These are phyloP conservation scores for Shargacucullia verbasci DNA, from an alignment of 2,888 invertebrate genomes.

Conservation along the genomic window DNA sequence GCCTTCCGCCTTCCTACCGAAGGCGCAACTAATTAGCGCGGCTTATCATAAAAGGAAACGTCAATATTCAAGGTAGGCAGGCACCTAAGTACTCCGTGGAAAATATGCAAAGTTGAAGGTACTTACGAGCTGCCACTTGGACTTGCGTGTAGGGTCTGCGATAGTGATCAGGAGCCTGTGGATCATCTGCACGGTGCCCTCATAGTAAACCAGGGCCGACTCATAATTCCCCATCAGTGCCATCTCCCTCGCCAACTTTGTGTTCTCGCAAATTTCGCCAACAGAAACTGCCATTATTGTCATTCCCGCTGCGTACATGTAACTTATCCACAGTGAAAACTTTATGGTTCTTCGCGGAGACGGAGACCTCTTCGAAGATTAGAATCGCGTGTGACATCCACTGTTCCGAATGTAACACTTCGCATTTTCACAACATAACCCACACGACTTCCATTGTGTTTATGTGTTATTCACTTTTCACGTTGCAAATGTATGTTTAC, in stretches of 20 bases:
- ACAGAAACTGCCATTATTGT: slow-evolving; percentile 96
- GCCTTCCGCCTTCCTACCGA: slow-evolving; percentile 80
- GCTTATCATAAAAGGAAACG: slow-evolving; percentile 83
- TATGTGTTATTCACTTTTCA: slow-evolving; percentile 60
- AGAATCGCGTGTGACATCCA: slow-evolving; percentile 79
- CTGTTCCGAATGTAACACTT: slow-evolving; percentile 75
- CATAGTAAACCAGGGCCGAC: slow-evolving; percentile 97
- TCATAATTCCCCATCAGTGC: slow-evolving; percentile 98
- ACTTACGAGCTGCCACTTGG: slow-evolving; percentile 96
- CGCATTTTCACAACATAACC: slow-evolving; percentile 74
- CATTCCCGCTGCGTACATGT: slow-evolving; percentile 90
- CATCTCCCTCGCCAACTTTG: slow-evolving; percentile 98
- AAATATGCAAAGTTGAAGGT: slow-evolving; percentile 46
- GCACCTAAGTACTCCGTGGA: slow-evolving; percentile 57
- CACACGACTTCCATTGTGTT: slow-evolving; percentile 62
- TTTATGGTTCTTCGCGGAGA: slow-evolving; percentile 66
- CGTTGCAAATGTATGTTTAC: slow-evolving; percentile 55
- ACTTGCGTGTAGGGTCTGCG: slow-evolving; percentile 94
- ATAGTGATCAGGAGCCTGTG: slow-evolving; percentile 94
- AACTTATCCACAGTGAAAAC: slow-evolving; percentile 78
- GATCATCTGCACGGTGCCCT: slow-evolving; percentile 97
- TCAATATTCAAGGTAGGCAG: slow-evolving; percentile 79
- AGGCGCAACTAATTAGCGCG: slow-evolving; percentile 76
- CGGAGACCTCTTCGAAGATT: slow-evolving; percentile 70
- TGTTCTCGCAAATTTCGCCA: slow-evolving; percentile 98